Evolutionary conservation across 1,140 invertebrate genomes (phyloP).

Genomic region (Physella acuta): DNA sequence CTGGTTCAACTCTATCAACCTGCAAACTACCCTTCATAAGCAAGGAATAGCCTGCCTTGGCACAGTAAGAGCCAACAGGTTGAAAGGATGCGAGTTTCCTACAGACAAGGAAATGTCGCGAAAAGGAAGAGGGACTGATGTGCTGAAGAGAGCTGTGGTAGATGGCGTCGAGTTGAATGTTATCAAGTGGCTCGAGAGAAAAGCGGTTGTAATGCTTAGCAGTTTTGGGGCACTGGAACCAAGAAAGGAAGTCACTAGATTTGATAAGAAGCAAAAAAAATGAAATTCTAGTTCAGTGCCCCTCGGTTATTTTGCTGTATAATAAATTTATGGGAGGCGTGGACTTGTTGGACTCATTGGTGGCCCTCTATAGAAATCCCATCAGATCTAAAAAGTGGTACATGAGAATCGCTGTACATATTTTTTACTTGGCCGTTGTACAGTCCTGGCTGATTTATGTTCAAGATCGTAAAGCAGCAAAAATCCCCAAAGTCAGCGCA

Average conservation of each 20-base stretch:
- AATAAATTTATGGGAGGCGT: conserved; percentile 59
- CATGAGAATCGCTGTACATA: conserved; percentile 39
- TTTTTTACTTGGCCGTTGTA: conserved; percentile 41
- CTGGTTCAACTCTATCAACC: not conserved
- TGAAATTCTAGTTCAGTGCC: conserved; percentile 46
- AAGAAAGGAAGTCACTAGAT: conserved; percentile 23
- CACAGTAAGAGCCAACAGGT: conserved; percentile 28
- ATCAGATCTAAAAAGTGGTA: conserved; percentile 48
- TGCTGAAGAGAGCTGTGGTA: not conserved
- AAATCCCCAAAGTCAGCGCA: not conserved
- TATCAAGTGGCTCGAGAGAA: conserved; percentile 31
- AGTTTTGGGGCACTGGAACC: conserved; percentile 29
- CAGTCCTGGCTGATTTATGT: conserved; percentile 49
- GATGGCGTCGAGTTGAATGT: not conserved
- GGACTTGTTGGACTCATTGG: conserved; percentile 48
- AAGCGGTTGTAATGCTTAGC: conserved; percentile 29
- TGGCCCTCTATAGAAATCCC: conserved; percentile 39
- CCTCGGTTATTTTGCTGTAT: conserved; percentile 53
- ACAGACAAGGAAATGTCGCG: conserved; percentile 33
- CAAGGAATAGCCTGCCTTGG: conserved; percentile 26
- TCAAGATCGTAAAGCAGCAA: conserved; percentile 24
- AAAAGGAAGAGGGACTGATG: conserved; percentile 25
- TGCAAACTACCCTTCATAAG: not conserved
- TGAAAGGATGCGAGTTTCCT: conserved; percentile 21
- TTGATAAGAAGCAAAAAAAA: conserved; percentile 36